A percentile compares a stretch with the other conserved stretches of the same genome.
These are phyloP conservation scores for Taxidea taxus DNA, from an alignment of 2,113 vertebrate genomes.

Conservation along the genomic window DNA sequence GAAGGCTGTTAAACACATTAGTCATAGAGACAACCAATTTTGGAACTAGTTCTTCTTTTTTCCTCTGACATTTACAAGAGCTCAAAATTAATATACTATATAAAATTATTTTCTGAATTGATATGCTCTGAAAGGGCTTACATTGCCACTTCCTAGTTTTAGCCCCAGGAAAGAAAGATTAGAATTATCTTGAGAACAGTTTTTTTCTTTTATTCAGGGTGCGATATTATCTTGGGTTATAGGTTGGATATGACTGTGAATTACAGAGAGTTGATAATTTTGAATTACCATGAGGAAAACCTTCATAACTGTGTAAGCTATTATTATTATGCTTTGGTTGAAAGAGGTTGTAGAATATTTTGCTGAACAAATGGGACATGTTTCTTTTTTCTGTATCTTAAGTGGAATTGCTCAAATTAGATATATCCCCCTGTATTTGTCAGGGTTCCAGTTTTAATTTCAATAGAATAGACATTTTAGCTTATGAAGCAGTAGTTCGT, in stretches of 20 bases:
- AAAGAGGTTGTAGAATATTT: slow-evolving; percentile 20
- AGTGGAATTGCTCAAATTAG: slow-evolving; percentile 18
- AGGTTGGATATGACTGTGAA: not conserved
- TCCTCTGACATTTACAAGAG: slow-evolving; percentile 15
- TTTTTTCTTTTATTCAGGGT: not conserved
- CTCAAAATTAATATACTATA: slow-evolving; percentile 42
- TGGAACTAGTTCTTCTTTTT: not conserved
- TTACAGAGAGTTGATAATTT: slow-evolving; percentile 18
- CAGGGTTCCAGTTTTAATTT: not conserved
- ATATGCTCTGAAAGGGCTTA: not conserved
- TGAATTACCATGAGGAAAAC: not conserved
- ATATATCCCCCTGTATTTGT: not conserved
- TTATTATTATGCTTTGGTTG: not conserved
- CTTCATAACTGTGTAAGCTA: not conserved
- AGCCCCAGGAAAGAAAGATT: not conserved
- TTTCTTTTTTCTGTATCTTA: slow-evolving; percentile 33
- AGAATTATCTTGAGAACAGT: not conserved
- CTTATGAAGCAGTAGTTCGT: not conserved
- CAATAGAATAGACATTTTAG: slow-evolving; percentile 39
- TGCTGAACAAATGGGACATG: not conserved
- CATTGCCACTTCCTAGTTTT: slow-evolving; percentile 9
- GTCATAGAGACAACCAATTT: not conserved
- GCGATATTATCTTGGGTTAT: not conserved
- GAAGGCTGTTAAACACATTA: not conserved
- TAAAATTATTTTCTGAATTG: slow-evolving; percentile 23